Percentiles rank a stretch among this genome's conserved stretches.
phyloP scores from a whole-genome alignment of 2,888 invertebrate genomes.

The Acrocera orbiculus region DNA sequence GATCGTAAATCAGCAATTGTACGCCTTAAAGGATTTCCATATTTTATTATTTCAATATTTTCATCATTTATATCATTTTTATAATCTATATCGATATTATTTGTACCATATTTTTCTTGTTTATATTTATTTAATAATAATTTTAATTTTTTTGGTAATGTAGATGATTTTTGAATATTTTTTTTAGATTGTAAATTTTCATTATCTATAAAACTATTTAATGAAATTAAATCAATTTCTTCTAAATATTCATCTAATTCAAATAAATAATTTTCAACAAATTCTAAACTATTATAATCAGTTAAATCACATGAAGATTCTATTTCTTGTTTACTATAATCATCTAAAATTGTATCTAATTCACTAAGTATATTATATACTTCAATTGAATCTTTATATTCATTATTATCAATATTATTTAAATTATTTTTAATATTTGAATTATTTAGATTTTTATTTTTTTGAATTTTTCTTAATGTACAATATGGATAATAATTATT shows the following conservation, averaged over 20 bases:
- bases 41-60: constrained; percentile 2
- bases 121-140: too few relatives aligned
- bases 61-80: neutral
- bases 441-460: neutral
- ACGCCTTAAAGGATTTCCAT: constrained; percentile 8
- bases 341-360: constrained; percentile 23
- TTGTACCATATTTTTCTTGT: too few relatives aligned
- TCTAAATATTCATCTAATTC: constrained; percentile 37
- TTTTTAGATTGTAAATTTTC: too few relatives aligned
- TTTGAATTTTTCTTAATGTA: constrained; percentile 9
- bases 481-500: constrained; percentile 11
- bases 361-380: constrained; percentile 23
- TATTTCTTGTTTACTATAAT: too few relatives aligned
- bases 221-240: constrained; percentile 32
- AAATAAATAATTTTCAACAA: constrained; percentile 34
- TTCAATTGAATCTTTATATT: constrained; percentile 14
- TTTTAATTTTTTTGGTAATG: constrained; percentile 8
- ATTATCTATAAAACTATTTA: too few relatives aligned
- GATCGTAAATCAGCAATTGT: constrained; percentile 6
- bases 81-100: too few relatives aligned
- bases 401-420: neutral
- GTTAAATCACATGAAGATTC: too few relatives aligned
- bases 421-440: neutral
- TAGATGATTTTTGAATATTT: constrained; percentile 5
- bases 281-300: too few relatives aligned